These are phyloP conservation scores for Lepidurus arcticus DNA, from an alignment of 1,140 invertebrate species.

Conservation along the genomic window DNA sequence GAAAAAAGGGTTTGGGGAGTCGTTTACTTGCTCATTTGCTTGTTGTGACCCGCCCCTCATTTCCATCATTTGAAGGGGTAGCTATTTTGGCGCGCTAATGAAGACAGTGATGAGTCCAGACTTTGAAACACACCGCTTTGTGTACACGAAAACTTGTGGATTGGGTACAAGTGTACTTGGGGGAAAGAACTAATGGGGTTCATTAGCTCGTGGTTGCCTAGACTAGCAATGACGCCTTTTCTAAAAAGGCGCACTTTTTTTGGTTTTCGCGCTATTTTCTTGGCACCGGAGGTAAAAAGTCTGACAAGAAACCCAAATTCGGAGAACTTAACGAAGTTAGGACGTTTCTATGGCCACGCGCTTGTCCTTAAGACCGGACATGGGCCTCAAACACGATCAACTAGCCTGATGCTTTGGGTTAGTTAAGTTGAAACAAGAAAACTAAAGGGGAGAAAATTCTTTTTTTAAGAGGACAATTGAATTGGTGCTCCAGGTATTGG, in stretches of 20 bases:
- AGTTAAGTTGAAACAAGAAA: neutral
- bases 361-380: conserved; percentile 6
- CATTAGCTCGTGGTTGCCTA: neutral
- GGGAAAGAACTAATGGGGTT: neutral
- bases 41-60: neutral
- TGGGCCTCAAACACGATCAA: conserved; percentile 9
- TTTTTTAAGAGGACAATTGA: neutral
- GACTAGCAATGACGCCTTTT: conserved; percentile 13
- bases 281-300: neutral
- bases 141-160: neutral
- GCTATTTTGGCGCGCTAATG: neutral
- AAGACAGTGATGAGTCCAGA: neutral
- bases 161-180: neutral
- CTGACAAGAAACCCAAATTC: conserved; percentile 12
- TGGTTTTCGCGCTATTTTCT: neutral
- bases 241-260: neutral
- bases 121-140: neutral
- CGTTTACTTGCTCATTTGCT: conserved; percentile 4
- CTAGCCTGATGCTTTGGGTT: neutral
- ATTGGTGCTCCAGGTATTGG: neutral
- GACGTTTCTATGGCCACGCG: conserved; percentile 17
- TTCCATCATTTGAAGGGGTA: conserved; percentile 15
- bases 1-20: neutral
- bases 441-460: neutral
- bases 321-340: conserved; percentile 10